These are phyloP conservation scores for Plodia interpunctella DNA, from an alignment of 1,140 invertebrate species.

Conservation along the genomic window DNA sequence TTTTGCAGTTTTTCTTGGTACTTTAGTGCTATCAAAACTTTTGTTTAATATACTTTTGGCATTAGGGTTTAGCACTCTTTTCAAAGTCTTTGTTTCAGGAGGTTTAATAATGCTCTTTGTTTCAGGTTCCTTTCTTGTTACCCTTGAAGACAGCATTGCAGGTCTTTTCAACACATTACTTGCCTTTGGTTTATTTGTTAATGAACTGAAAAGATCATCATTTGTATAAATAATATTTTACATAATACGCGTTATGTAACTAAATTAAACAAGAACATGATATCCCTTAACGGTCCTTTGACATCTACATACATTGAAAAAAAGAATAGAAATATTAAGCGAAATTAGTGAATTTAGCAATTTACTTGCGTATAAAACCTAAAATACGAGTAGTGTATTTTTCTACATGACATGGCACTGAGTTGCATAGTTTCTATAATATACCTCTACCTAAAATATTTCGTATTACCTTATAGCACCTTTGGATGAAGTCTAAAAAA, in stretches of 20 bases:
- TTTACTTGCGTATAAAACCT: too few species aligned
- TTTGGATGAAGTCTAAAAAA: conserved; percentile 45
- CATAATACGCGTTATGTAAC: background rate
- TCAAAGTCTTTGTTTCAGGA: conserved; percentile 37
- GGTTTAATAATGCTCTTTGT: conserved; percentile 22
- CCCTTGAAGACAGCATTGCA: conserved; percentile 1
- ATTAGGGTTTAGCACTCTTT: conserved; percentile 14
- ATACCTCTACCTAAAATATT: background rate
- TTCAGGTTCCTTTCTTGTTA: conserved; percentile 19
- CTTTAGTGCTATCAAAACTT: conserved; percentile 17
- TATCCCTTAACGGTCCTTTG: too few species aligned
- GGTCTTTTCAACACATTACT: conserved; percentile 14
- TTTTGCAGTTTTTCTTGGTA: conserved; percentile 13
- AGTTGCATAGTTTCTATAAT: too few species aligned
- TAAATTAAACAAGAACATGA: too few species aligned
- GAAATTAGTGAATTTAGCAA: too few species aligned
- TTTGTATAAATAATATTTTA: background rate
- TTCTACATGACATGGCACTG: too few species aligned
- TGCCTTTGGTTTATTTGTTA: conserved; percentile 29
- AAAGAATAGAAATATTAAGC: too few species aligned
- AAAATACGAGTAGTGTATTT: too few species aligned
- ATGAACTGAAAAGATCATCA: conserved; percentile 27
- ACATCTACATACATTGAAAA: too few species aligned
- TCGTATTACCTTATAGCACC: conserved; percentile 30
- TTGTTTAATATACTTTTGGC: conserved; percentile 16